These are phyloP conservation scores for Drosophila repletoides DNA, from an alignment of 1,140 invertebrate genomes.

Conservation along the genomic window DNA sequence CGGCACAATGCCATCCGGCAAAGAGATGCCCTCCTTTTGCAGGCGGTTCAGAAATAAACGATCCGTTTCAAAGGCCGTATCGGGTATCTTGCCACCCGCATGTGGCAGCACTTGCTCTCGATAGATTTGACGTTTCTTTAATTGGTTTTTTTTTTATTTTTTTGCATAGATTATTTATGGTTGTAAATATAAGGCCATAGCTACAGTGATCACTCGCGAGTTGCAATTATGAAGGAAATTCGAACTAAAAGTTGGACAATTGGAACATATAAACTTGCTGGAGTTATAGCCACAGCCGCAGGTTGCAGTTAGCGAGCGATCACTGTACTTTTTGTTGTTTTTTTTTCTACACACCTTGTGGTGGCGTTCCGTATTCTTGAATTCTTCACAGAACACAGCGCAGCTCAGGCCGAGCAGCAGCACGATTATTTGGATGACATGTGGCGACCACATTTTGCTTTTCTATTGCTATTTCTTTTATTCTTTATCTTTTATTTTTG, in stretches of 20 bases:
- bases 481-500: neutral
- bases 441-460: conserved; percentile 49
- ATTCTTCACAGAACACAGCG: conserved; percentile 30
- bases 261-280: no score
- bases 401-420: conserved; percentile 45
- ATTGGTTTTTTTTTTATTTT: conserved; percentile 41
- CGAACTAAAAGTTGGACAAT: no score
- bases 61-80: conserved; percentile 86
- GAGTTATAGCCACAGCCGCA: no score
- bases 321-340: no score
- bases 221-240: no score
- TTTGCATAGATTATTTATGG: conserved; percentile 49
- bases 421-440: conserved; percentile 23
- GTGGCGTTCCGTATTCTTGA: conserved; percentile 45
- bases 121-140: conserved; percentile 86
- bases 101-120: conserved; percentile 86
- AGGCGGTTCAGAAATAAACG: conserved; percentile 85
- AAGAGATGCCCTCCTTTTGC: conserved; percentile 86
- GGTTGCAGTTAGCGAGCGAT: no score
- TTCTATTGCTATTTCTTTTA: neutral
- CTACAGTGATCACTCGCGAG: no score
- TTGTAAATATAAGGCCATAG: neutral
- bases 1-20: conserved; percentile 85
- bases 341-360: conserved; percentile 71
- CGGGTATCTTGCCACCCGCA: conserved; percentile 86